Percentiles rank a stretch among this genome's conserved stretches.
Evolutionary conservation across 2,888 invertebrate species (phyloP).

Genomic region (Smittia sp.): DNA sequence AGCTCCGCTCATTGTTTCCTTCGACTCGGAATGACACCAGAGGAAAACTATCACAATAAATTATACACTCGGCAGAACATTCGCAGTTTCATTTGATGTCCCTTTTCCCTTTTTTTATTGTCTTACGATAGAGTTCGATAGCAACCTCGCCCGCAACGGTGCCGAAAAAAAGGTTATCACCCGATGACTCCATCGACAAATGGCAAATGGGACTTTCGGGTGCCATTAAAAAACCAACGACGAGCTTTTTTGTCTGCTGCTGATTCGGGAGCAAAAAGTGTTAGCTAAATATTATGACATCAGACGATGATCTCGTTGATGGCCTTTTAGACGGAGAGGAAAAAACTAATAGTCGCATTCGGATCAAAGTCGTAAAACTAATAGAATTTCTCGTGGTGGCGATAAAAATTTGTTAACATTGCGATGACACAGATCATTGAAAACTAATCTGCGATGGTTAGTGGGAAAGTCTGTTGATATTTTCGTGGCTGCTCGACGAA

Average conservation of each 20-base stretch:
- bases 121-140: constrained; percentile 38
- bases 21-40: constrained; percentile 3
- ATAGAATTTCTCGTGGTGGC: background rate
- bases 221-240: constrained; percentile 36
- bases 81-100: background rate
- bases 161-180: constrained; percentile 38
- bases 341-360: background rate
- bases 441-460: no score
- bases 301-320: background rate
- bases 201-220: constrained; percentile 37
- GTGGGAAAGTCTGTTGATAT: constrained; percentile 40
- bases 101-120: constrained; percentile 37
- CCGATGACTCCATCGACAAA: constrained; percentile 35
- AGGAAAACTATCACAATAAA: constrained; percentile 40
- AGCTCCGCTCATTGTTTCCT: background rate
- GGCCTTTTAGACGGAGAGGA: background rate
- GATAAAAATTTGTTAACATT: constrained; percentile 31
- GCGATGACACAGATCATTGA: constrained; percentile 39
- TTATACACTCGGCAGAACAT: constrained; percentile 32
- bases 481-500: background rate
- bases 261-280: background rate
- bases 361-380: background rate
- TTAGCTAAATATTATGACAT: constrained; percentile 15
- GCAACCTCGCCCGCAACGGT: background rate
- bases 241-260: background rate